These are phyloP conservation scores for Dendrolimus houi DNA, from an alignment of 2,888 invertebrate species.

Conservation along the genomic window DNA sequence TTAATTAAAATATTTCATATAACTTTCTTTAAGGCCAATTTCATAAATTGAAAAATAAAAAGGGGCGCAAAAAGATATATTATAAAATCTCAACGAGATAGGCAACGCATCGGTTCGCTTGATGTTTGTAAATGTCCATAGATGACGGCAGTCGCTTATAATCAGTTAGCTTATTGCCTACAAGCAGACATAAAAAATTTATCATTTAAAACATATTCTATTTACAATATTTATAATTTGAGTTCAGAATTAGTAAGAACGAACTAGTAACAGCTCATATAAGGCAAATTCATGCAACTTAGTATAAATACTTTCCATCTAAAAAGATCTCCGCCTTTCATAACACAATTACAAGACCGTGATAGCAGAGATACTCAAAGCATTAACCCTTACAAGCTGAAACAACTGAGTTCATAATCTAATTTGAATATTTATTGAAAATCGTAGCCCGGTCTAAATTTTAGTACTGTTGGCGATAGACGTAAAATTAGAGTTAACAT, in stretches of 20 bases:
- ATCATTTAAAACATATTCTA: too few relatives aligned
- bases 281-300: not conserved
- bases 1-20: not conserved
- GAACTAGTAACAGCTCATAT: too few relatives aligned
- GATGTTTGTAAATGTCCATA: too few relatives aligned
- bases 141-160: too few relatives aligned
- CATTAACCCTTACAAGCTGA: slow-evolving; percentile 34
- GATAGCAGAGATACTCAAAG: slow-evolving; percentile 33
- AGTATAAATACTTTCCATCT: not conserved
- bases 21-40: not conserved
- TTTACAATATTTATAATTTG: too few relatives aligned
- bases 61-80: not conserved
- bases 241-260: too few relatives aligned
- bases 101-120: too few relatives aligned
- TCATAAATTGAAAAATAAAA: not conserved
- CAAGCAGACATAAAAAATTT: too few relatives aligned
- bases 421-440: slow-evolving; percentile 54
- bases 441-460: slow-evolving; percentile 41
- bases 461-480: slow-evolving; percentile 34
- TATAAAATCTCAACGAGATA: too few relatives aligned
- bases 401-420: slow-evolving; percentile 42
- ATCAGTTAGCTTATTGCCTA: too few relatives aligned
- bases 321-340: slow-evolving; percentile 11
- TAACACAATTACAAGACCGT: slow-evolving; percentile 31
- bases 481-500: slow-evolving; percentile 15